Evolutionary conservation across 1,140 invertebrate species (phyloP).

Genomic region (Saccostrea echinata): DNA sequence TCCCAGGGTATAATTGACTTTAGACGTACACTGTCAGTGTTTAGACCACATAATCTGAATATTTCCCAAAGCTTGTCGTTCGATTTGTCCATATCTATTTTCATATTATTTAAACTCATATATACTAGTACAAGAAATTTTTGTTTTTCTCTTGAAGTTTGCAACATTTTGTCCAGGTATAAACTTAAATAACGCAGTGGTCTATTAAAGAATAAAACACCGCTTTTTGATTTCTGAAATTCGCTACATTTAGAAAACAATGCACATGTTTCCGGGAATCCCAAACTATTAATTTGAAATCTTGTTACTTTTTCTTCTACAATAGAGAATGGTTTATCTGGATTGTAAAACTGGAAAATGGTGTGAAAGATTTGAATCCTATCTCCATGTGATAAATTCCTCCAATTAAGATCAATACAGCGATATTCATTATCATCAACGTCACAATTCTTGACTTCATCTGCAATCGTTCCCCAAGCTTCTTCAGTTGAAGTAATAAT

Average conservation of each 20-base stretch:
- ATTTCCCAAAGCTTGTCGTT: background rate
- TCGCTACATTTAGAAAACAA: too few species aligned
- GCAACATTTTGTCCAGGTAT: background rate
- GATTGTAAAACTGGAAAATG: background rate
- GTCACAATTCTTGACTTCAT: background rate
- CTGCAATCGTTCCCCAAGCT: background rate
- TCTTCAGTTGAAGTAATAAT: background rate
- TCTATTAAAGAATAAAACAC: background rate
- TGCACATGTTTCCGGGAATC: too few species aligned
- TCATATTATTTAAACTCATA: too few species aligned
- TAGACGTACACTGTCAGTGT: too few species aligned
- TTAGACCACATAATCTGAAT: background rate
- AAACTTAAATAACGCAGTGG: background rate
- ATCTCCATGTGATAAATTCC: background rate
- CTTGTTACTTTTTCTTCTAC: too few species aligned
- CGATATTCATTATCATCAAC: background rate
- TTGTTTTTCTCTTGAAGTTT: background rate
- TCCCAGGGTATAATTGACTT: too few species aligned
- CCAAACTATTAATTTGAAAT: too few species aligned
- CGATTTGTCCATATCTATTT: background rate
- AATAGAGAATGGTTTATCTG: background rate
- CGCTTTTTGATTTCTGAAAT: too few species aligned
- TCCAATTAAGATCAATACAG: background rate
- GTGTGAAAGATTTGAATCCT: background rate
- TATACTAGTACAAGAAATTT: background rate